These are phyloP conservation scores for Caenorhabditis sp. DNA, from an alignment of 2,888 invertebrate species.

Conservation along the genomic window DNA sequence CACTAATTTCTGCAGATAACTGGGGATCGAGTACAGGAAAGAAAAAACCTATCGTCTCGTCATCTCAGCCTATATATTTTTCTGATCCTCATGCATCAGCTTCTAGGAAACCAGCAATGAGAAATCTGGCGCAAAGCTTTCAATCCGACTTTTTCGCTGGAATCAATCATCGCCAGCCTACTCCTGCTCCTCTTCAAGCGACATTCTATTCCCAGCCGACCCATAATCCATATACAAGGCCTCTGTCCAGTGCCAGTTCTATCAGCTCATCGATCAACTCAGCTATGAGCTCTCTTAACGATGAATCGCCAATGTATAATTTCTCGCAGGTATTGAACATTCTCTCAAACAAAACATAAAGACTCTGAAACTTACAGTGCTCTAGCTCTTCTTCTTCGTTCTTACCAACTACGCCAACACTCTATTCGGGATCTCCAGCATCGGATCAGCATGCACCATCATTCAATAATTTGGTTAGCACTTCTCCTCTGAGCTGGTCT, in stretches of 20 bases:
- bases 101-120: not conserved
- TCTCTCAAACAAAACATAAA: not conserved
- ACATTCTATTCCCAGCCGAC: constrained; percentile 16
- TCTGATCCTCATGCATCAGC: not conserved
- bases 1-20: not conserved
- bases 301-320: not conserved
- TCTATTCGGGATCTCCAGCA: not conserved
- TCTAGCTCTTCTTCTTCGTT: not conserved
- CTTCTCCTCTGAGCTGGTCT: not conserved
- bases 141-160: not conserved
- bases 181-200: not conserved
- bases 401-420: not conserved
- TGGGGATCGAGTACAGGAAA: not conserved
- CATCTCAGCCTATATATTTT: constrained; percentile 4
- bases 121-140: constrained; percentile 5
- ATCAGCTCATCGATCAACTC: constrained; percentile 26
- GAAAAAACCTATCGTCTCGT: not conserved
- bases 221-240: constrained; percentile 10
- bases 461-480: not conserved
- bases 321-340: constrained; percentile 16
- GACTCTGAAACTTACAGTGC: not conserved
- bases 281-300: constrained; percentile 6
- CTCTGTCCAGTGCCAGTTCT: constrained; percentile 8
- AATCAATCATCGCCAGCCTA: not conserved
- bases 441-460: not conserved